These are phyloP conservation scores for Rhea americana DNA, from an alignment of 2,113 vertebrate species.

Conservation along the genomic window DNA sequence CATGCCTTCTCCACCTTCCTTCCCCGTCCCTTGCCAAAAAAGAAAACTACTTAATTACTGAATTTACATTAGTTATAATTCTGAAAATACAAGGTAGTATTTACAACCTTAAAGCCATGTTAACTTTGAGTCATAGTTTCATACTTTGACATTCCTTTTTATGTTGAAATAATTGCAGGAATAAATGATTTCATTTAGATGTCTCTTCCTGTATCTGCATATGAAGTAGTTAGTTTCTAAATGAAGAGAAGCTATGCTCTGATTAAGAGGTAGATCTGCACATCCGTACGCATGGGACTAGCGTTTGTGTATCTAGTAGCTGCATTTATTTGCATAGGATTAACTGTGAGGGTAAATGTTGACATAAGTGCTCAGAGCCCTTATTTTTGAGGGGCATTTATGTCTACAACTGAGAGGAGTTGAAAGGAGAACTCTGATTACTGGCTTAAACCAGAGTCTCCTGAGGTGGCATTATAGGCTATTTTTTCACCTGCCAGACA, in stretches of 20 bases:
- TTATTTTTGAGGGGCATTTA: not conserved
- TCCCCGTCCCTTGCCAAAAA: not conserved
- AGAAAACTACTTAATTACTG: not conserved
- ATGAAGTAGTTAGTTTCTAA: not conserved
- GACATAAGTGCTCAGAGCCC: not conserved
- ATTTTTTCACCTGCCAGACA: not conserved
- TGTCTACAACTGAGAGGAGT: not conserved
- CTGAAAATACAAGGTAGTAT: slow-evolving; percentile 1
- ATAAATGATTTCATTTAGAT: slow-evolving; percentile 34
- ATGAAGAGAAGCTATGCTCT: not conserved
- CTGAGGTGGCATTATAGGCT: not conserved
- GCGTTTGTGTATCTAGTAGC: not conserved
- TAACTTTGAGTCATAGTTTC: slow-evolving; percentile 32
- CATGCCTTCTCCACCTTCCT: not conserved
- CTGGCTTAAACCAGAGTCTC: not conserved
- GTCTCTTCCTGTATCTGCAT: slow-evolving; percentile 27
- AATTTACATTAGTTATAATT: not conserved
- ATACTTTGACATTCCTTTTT: slow-evolving; percentile 27
- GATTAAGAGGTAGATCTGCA: not conserved
- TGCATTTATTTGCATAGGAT: not conserved
- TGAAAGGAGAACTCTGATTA: not conserved
- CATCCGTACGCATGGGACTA: not conserved
- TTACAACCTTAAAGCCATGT: slow-evolving; percentile 9
- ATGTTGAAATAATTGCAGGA: slow-evolving; percentile 12
- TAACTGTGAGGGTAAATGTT: not conserved